Conservation (phyloP, 2,888 invertebrate species). For the Listrodromus nycthemerus region DNA sequence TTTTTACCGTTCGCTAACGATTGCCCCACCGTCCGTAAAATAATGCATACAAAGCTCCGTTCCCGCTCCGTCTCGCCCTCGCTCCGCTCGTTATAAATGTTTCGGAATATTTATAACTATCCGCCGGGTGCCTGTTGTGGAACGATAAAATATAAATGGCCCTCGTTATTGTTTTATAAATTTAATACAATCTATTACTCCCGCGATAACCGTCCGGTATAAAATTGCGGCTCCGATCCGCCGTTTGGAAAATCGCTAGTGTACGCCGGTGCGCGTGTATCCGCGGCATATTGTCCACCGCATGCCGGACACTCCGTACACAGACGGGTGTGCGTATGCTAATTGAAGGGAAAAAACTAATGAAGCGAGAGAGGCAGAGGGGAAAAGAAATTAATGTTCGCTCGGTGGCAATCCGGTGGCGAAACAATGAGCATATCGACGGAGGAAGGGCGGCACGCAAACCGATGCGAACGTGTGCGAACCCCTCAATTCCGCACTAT, state of each 20-base stretch:
- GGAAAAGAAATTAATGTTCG: constrained; percentile 30
- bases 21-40: constrained; percentile 60
- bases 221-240: constrained; percentile 36
- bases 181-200: constrained; percentile 63
- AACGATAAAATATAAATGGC: constrained; percentile 66
- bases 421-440: constrained; percentile 56
- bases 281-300: constrained; percentile 50
- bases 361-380: constrained; percentile 39
- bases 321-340: constrained; percentile 53
- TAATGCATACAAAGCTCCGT: constrained; percentile 60
- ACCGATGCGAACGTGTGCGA: constrained; percentile 15
- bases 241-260: constrained; percentile 50
- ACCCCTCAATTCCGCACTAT: constrained; percentile 11
- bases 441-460: constrained; percentile 2
- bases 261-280: constrained; percentile 3
- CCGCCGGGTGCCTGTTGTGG: constrained; percentile 47
- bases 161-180: constrained; percentile 66
- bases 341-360: constrained; percentile 65
- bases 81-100: constrained; percentile 48
- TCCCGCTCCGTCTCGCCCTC: constrained; percentile 28
- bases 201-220: constrained; percentile 53
- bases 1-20: constrained; percentile 63
- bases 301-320: constrained; percentile 17
- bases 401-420: constrained; percentile 51
- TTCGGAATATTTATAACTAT: constrained; percentile 64